phyloP scores from a whole-genome alignment of 2,797 vertebrate genomes.

The Hydrocynus forskahlii region DNA sequence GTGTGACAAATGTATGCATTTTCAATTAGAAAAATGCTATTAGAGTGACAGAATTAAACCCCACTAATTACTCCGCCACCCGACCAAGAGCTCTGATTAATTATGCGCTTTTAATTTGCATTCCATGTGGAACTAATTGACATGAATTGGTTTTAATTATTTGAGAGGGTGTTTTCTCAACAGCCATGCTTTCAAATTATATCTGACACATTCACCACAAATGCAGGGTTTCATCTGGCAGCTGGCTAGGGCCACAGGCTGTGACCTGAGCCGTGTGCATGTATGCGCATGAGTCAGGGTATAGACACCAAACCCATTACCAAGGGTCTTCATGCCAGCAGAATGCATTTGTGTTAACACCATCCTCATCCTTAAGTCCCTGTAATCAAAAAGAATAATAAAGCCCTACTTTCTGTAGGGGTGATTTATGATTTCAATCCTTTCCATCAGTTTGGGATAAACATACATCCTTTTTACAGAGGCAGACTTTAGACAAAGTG shows the following conservation, averaged over 20 bases:
- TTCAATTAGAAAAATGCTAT: constrained; percentile 62
- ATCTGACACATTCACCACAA: constrained; percentile 10
- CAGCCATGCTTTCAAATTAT: constrained; percentile 25
- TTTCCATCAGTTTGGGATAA: too few species aligned
- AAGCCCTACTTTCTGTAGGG: background rate
- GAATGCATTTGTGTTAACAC: background rate
- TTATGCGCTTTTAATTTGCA: constrained; percentile 63
- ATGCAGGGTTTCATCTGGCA: background rate
- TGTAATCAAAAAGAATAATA: background rate
- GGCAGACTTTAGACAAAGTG: too few species aligned
- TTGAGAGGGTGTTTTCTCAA: constrained; percentile 43
- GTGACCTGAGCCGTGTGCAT: background rate
- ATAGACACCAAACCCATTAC: constrained; percentile 3
- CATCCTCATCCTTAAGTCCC: too few species aligned
- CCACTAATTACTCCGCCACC: constrained; percentile 52
- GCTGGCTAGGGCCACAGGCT: background rate
- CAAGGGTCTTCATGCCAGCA: background rate
- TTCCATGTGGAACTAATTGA: constrained; percentile 64
- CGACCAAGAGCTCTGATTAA: constrained; percentile 54
- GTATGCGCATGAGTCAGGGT: too few species aligned
- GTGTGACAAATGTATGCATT: constrained; percentile 47
- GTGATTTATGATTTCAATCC: too few species aligned
- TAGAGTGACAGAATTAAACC: constrained; percentile 58
- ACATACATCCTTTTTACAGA: too few species aligned
- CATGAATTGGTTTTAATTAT: constrained; percentile 63